phyloP scores from a whole-genome alignment of 2,797 vertebrate species.

The Vireo griseus region DNA sequence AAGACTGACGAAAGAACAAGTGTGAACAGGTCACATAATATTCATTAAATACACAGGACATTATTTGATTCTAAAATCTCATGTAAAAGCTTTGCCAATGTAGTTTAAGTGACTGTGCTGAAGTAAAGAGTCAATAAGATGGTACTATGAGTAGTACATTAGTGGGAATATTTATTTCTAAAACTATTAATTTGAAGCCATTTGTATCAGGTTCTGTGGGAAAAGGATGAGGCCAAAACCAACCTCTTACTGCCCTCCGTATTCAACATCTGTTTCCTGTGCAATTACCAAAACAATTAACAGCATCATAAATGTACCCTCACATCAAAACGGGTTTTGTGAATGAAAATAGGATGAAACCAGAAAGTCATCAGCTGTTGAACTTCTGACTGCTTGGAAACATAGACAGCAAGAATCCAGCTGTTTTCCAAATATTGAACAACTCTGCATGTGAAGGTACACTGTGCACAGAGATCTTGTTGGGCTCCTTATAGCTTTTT shows the following conservation, averaged over 20 bases:
- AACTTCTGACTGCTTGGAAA: neutral
- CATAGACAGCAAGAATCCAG: neutral
- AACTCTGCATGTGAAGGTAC: neutral
- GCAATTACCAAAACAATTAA: constrained; percentile 20
- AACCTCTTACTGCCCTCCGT: neutral
- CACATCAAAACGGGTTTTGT: neutral
- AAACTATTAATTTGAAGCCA: neutral
- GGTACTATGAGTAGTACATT: neutral
- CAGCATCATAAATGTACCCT: neutral
- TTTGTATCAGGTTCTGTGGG: neutral
- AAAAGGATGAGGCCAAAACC: constrained; percentile 9
- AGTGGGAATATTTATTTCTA: neutral
- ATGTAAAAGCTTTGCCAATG: neutral
- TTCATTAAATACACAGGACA: neutral
- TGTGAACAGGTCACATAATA: neutral
- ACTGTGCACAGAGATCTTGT: neutral
- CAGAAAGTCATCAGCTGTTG: neutral
- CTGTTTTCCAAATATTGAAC: neutral
- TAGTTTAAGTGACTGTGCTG: neutral
- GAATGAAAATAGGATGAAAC: constrained; percentile 9
- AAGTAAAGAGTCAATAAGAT: neutral
- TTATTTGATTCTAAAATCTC: constrained; percentile 6
- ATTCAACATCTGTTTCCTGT: constrained; percentile 35
- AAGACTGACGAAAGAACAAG: neutral
- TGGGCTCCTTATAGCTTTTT: neutral